Percentiles rank a stretch among this genome's conserved stretches.
phyloP scores from a whole-genome alignment of 2,113 vertebrate genomes.

The Monopterus albus region DNA sequence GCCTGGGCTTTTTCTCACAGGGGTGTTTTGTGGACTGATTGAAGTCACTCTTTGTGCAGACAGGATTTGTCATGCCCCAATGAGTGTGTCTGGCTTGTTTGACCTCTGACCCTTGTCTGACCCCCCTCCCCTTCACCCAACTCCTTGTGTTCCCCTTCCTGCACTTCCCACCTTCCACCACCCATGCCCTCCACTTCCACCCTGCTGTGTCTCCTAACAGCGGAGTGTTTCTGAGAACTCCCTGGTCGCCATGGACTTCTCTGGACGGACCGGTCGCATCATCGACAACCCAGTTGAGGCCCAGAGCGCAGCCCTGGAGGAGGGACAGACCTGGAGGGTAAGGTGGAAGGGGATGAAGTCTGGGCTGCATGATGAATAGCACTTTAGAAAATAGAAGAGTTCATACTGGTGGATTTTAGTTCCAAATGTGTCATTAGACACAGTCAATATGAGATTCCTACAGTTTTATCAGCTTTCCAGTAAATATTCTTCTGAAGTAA shows the following conservation, averaged over 20 bases:
- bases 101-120: constrained; percentile 70
- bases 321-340: constrained; percentile 97
- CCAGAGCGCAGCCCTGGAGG: constrained; percentile 96
- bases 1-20: constrained; percentile 44
- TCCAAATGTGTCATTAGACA: not conserved
- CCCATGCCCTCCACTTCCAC: constrained; percentile 4
- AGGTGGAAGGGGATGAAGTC: too few relatives aligned
- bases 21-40: constrained; percentile 47
- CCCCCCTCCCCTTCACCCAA: constrained; percentile 17
- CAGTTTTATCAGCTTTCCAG: too few relatives aligned
- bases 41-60: constrained; percentile 74
- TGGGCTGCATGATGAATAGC: not conserved
- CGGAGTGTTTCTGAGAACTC: constrained; percentile 98
- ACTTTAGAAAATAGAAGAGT: not conserved
- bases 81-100: constrained; percentile 78
- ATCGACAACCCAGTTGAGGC: constrained; percentile 96
- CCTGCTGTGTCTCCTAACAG: constrained; percentile 73
- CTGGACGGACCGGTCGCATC: constrained; percentile 94
- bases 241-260: constrained; percentile 99
- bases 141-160: constrained; percentile 21
- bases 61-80: constrained; percentile 78
- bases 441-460: too few relatives aligned
- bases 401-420: not conserved
- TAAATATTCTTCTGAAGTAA: too few relatives aligned
- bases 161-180: not conserved